Evolutionary conservation across 2,888 invertebrate species (phyloP).

Genomic region (Brachyopa scutellaris): DNA sequence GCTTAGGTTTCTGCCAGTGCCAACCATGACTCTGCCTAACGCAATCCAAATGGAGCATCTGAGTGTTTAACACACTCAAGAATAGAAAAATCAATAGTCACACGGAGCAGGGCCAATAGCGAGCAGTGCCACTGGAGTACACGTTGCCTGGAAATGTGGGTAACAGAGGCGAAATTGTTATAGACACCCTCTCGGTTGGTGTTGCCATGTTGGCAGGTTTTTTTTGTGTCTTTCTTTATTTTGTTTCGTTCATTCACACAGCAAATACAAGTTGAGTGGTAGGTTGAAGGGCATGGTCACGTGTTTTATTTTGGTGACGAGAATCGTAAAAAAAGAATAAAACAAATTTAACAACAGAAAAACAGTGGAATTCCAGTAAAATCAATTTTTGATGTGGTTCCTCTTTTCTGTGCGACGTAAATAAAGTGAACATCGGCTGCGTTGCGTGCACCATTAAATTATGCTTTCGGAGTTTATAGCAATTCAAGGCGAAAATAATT

Average conservation of each 20-base stretch:
- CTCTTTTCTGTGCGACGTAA: background rate
- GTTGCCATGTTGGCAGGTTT: conserved; percentile 20
- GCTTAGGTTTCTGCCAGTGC: conserved; percentile 14
- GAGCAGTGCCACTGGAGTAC: conserved; percentile 35
- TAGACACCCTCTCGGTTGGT: conserved; percentile 29
- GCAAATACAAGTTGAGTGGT: conserved; percentile 43
- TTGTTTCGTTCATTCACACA: conserved; percentile 33
- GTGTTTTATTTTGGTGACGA: conserved; percentile 30
- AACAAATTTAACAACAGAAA: too few species aligned
- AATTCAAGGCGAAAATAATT: background rate
- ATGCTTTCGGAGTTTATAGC: conserved; percentile 10
- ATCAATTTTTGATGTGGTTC: conserved; percentile 10
- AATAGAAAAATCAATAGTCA: conserved; percentile 66
- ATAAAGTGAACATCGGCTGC: conserved; percentile 12
- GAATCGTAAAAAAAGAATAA: too few species aligned
- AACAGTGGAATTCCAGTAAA: conserved; percentile 7
- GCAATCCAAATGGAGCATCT: conserved; percentile 50
- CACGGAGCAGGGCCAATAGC: conserved; percentile 58
- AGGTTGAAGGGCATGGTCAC: conserved; percentile 39
- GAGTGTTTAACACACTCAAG: conserved; percentile 48
- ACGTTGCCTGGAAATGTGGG: conserved; percentile 47
- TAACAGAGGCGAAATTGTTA: conserved; percentile 33
- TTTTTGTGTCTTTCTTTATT: background rate
- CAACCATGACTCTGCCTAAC: conserved; percentile 51
- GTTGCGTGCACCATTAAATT: conserved; percentile 8